Base-by-base conservation (phyloP, 2,113 vertebrate genomes). In the Oreocharis arfaki region DNA sequence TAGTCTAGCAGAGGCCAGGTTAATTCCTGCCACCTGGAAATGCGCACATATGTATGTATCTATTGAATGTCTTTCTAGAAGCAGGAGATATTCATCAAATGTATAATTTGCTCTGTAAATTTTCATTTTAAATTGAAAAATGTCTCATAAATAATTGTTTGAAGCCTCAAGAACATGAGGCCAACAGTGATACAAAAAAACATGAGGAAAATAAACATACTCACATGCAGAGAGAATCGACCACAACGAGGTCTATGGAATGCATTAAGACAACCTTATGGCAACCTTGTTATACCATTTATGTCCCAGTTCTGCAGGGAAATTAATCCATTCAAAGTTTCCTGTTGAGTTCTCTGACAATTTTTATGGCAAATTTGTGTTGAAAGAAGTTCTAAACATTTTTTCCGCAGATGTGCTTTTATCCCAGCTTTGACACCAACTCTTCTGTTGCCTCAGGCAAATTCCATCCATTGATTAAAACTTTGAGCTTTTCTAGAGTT, bases 51-150 rank as follows among this genome's bases (percentile, higher is more conserved):
- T 52, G 3, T 42, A 30, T 47, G 9, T 30, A 35, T 30, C 20
- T 61, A 11, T 71, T 91, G 27, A 90, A 77, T 30, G 30, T 73
- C 11, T 74, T 91, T 92, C 47, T 81, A 53, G 49, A 92, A 91
- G 50, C 53, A 56, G 44, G 32, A 80, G 27, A 11, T 94, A 90
- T 91, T 93, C 13, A 70, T 89, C 61, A 52, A 80, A 56, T 70
- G 46, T 41, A 85, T 87, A 33, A 91, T 85, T 85, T 91, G 12
- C 35, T 80, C 67, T 37, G 30, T 12, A 56, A 93, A 85, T 95
- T 93, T 95, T 95, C 37, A 73, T 92, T 95, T 94, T 39, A 77
- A 96, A 85, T 89, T 79, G 57, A 91, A 87, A 55, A 70, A 57
- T 59, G 18, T 55, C 42, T 91, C 63, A 77, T 74, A 91, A 94